phyloP scores from a whole-genome alignment of 2,888 invertebrate genomes.

The Andrena flavipes region DNA sequence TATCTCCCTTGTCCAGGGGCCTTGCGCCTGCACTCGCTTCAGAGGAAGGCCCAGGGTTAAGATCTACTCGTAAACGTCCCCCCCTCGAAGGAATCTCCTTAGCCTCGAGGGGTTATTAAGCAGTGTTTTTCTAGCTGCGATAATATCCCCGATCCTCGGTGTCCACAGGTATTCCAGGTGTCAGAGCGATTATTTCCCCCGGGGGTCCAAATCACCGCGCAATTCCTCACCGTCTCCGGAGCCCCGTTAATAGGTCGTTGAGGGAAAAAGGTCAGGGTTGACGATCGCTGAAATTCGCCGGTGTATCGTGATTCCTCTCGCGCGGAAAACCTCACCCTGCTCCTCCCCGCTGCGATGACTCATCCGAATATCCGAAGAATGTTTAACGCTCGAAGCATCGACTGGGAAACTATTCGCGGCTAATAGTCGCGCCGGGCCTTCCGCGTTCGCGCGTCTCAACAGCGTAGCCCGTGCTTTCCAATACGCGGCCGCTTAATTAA shows the following conservation, averaged over 20 bases:
- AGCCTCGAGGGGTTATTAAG: slow-evolving; percentile 17
- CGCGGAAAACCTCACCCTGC: not conserved
- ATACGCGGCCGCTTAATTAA: slow-evolving; percentile 37
- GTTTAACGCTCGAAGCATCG: slow-evolving; percentile 25
- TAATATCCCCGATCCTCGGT: slow-evolving; percentile 24
- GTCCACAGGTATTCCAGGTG: slow-evolving; percentile 36
- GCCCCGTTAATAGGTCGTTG: slow-evolving; percentile 43
- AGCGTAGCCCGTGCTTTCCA: not conserved
- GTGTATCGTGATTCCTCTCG: slow-evolving; percentile 2
- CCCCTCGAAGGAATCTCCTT: not conserved
- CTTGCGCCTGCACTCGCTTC: not conserved
- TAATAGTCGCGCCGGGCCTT: not conserved
- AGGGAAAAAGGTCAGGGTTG: slow-evolving; percentile 68
- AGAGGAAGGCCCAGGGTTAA: too few species aligned
- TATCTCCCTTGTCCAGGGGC: not conserved
- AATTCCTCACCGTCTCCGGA: slow-evolving; percentile 34
- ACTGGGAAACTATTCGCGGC: slow-evolving; percentile 11
- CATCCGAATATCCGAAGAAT: slow-evolving; percentile 34
- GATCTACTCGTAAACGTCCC: not conserved
- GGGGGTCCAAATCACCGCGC: slow-evolving; percentile 44
- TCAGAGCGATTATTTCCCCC: slow-evolving; percentile 55
- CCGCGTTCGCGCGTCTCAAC: not conserved
- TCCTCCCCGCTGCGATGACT: slow-evolving; percentile 25
- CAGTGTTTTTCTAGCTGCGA: slow-evolving; percentile 19
- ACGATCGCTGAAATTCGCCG: slow-evolving; percentile 59